Evolutionary conservation across 2,888 invertebrate species (phyloP).

Genomic region (Protonemura montana): DNA sequence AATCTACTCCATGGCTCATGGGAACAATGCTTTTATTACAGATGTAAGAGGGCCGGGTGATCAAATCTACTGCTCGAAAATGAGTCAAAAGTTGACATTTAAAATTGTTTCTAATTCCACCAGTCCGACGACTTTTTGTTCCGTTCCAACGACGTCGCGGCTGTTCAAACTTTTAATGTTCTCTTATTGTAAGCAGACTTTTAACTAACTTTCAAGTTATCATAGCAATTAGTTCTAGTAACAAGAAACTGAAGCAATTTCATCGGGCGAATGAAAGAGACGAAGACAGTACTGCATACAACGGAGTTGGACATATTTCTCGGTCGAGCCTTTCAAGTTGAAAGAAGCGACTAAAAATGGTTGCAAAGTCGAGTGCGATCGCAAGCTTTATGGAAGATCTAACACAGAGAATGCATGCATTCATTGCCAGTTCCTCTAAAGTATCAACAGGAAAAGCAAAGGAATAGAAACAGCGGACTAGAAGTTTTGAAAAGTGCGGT

Average conservation of each 20-base stretch:
- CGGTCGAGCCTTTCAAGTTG: neutral
- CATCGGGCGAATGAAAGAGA: neutral
- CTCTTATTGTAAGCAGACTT: conserved; percentile 12
- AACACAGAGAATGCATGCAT: neutral
- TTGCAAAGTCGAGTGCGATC: no score
- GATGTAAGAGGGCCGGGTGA: no score
- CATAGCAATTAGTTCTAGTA: neutral
- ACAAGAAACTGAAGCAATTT: neutral
- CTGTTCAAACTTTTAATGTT: conserved; percentile 7
- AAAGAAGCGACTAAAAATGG: neutral
- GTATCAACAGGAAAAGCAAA: neutral
- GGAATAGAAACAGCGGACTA: neutral
- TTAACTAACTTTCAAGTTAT: conserved; percentile 4
- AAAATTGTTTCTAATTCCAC: neutral
- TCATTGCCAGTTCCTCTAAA: neutral
- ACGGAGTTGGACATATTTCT: neutral
- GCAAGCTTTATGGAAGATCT: neutral
- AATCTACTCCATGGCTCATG: no score
- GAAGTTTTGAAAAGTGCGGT: neutral
- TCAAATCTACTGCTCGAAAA: no score
- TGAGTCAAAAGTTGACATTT: neutral
- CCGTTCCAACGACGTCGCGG: neutral
- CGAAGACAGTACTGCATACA: neutral
- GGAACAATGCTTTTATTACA: no score
- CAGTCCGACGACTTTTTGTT: neutral